Evolutionary conservation across 2,113 vertebrate species (phyloP), one percentile per base, ranked within the genome.

Genomic region (Parus major): DNA sequence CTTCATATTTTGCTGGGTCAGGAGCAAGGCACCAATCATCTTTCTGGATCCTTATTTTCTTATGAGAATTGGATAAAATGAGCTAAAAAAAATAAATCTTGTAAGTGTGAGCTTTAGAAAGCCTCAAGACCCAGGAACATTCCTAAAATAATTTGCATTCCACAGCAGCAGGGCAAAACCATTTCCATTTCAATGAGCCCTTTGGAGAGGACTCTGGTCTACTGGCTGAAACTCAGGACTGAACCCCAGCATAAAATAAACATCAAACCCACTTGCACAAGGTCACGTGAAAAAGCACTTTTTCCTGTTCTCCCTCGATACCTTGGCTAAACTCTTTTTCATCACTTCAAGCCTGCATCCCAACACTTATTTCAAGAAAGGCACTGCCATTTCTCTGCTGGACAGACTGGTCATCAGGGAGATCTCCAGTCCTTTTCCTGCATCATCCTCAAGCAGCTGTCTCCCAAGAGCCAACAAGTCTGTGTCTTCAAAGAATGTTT

Each of bases 61-160:
- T 81, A 90, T 7, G 39, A 88, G 60, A 94, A 88, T 73, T 36
- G 41, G 44, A 73, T 88, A 77, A 88, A 88, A 92, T 70, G 84
- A 93, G 35, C 42, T 87, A 66, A 60, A 79, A 83, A 79, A 86
- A 68, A 78, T 12, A 79, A 86, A 64, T 63, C 63, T 93, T 70
- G 5, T 47, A 94, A 86, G 82, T 63, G 85, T 76, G 85, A 93
- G 82, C 83, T 96, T 94, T 73, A 86, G 83, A 96, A 95, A 94
- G 92, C 72, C 68, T 88, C 82, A 92, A 87, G 88, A 95, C 82
- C 68, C 86, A 83, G 91, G 60, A 92, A 94, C 96, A 97, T 97
- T 97, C 96, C 95, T 97, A 88, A 97, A 96, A 97, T 97, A 93
- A 95, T 96, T 78, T 95, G 95, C 96, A 96, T 97, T 97, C 96